phyloP scores from a whole-genome alignment of 2,113 vertebrate genomes.

The Pongo abelii region DNA sequence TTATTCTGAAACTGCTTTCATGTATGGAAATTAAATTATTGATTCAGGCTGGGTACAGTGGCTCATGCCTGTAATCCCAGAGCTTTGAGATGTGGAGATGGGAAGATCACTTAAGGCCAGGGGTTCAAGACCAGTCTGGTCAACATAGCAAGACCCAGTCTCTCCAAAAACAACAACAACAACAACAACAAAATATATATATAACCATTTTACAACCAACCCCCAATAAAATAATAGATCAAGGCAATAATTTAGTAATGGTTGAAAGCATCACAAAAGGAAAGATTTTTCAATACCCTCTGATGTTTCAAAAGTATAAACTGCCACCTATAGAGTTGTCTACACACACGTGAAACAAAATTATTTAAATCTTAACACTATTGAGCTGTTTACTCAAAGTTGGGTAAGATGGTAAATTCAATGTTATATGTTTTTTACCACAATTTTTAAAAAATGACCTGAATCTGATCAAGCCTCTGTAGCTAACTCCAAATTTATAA shows the following conservation, averaged over 20 bases:
- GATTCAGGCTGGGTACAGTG: not conserved
- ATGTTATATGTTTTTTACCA: not conserved
- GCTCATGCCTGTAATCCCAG: too few relatives aligned
- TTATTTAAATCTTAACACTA: not conserved
- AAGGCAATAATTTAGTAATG: not conserved
- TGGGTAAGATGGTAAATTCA: not conserved
- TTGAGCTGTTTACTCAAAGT: not conserved
- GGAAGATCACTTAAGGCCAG: too few relatives aligned
- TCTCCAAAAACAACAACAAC: not conserved
- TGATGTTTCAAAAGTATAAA: not conserved
- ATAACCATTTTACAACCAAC: too few relatives aligned
- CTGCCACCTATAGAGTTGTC: not conserved
- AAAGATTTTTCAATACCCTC: not conserved
- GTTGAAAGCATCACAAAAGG: not conserved
- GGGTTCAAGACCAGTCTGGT: not conserved
- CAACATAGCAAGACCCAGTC: not conserved
- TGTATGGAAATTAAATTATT: not conserved
- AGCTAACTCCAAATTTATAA: not conserved
- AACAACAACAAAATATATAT: not conserved
- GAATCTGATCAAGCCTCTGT: not conserved
- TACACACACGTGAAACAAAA: not conserved
- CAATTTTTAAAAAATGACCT: not conserved
- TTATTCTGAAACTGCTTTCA: slow-evolving; percentile 19
- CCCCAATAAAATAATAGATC: too few relatives aligned
- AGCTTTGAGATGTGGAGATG: too few relatives aligned